Conservation (phyloP, 2,113 vertebrate genomes). For the Acanthisitta chloris region DNA sequence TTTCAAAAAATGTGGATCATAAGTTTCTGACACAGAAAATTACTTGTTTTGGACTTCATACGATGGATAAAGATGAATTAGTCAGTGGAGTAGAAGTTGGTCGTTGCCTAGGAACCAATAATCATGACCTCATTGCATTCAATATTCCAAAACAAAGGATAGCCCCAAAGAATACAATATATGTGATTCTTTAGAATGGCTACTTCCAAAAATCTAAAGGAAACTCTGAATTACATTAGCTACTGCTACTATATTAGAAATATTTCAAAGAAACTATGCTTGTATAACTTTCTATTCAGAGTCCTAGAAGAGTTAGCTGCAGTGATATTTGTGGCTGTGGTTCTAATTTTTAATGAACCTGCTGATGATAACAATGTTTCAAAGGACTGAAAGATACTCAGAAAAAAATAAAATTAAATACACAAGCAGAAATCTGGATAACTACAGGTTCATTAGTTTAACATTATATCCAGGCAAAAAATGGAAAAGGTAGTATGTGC, state of each 20-base stretch:
- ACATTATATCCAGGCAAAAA: not conserved
- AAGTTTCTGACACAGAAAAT: slow-evolving; percentile 28
- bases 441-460: not conserved
- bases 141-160: slow-evolving; percentile 7
- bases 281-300: not conserved
- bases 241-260: not conserved
- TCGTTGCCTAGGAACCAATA: slow-evolving; percentile 57
- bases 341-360: not conserved
- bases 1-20: not conserved
- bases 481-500: not conserved
- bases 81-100: slow-evolving; percentile 52
- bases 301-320: not conserved
- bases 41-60: slow-evolving; percentile 8
- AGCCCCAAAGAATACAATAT: not conserved
- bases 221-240: not conserved
- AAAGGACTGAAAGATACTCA: not conserved
- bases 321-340: not conserved
- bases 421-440: not conserved
- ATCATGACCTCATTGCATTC: slow-evolving; percentile 57
- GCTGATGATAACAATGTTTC: not conserved
- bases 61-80: slow-evolving; percentile 51
- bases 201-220: not conserved
- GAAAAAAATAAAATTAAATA: not conserved
- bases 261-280: not conserved
- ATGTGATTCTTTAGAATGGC: not conserved